phyloP scores from a whole-genome alignment of 2,113 vertebrate species.

The Piliocolobus tephrosceles region DNA sequence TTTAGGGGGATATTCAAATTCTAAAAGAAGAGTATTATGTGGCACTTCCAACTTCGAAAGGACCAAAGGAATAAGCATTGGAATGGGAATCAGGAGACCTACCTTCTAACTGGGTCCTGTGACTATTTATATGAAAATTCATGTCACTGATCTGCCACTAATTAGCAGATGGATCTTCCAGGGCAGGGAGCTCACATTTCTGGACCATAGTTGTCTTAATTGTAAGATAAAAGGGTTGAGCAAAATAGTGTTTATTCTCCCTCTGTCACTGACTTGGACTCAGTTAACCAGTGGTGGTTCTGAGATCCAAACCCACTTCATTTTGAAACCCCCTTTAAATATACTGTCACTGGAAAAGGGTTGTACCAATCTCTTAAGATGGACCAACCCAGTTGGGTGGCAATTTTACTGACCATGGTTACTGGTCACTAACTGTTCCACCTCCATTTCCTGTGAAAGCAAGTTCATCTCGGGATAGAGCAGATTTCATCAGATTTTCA shows the following conservation, averaged over 20 bases:
- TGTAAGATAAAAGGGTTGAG: background rate
- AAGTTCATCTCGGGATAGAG: background rate
- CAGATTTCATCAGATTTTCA: constrained; percentile 14
- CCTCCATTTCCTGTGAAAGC: background rate
- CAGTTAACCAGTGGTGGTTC: background rate
- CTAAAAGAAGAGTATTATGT: background rate
- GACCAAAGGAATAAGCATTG: background rate
- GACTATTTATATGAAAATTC: background rate
- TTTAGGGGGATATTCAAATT: background rate
- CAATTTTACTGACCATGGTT: background rate
- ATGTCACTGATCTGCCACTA: background rate
- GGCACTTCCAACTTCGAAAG: background rate
- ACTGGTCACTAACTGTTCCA: background rate
- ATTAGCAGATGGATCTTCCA: background rate
- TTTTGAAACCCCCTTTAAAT: background rate
- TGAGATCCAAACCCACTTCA: background rate
- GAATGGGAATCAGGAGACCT: background rate
- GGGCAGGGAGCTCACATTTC: background rate
- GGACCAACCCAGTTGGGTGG: background rate
- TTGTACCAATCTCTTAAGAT: background rate
- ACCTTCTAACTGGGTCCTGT: background rate
- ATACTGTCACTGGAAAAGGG: background rate
- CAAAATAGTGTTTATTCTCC: background rate
- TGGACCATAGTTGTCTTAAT: background rate
- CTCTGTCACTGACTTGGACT: background rate